Evolutionary conservation across 2,888 invertebrate species (phyloP).

Genomic region (Panorpa germanica): DNA sequence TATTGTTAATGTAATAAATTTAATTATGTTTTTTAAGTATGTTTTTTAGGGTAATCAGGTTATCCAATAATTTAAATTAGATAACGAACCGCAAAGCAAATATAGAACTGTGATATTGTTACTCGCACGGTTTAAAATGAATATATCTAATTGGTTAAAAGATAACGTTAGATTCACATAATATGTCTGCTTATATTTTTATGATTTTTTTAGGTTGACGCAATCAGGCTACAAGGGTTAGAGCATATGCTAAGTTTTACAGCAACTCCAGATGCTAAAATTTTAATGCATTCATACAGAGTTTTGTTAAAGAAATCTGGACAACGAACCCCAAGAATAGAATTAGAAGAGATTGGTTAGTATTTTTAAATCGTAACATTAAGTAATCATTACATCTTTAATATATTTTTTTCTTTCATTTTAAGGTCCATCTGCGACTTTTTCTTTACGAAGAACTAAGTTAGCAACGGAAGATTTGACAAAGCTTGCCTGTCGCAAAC

Average conservation of each 20-base stretch:
- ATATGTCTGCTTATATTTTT: conserved; percentile 1
- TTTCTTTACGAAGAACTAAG: conserved; percentile 67
- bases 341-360: conserved; percentile 74
- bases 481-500: conserved; percentile 63
- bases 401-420: conserved; percentile 9
- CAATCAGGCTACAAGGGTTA: conserved; percentile 76
- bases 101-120: too few species aligned
- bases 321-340: conserved; percentile 69
- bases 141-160: too few species aligned
- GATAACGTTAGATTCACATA: too few species aligned
- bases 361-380: too few species aligned
- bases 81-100: too few species aligned
- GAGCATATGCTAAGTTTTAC: conserved; percentile 89
- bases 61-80: background rate
- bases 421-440: conserved; percentile 72
- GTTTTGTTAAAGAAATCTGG: conserved; percentile 83
- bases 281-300: conserved; percentile 63
- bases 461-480: conserved; percentile 79
- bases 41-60: background rate
- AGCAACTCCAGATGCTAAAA: conserved; percentile 52
- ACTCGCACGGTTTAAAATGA: too few species aligned
- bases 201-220: conserved; percentile 32
- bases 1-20: background rate
- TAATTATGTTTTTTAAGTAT: background rate
- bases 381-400: conserved; percentile 10